Conservation (phyloP, 1,140 invertebrate species). For the Sminthurides bifidus region DNA sequence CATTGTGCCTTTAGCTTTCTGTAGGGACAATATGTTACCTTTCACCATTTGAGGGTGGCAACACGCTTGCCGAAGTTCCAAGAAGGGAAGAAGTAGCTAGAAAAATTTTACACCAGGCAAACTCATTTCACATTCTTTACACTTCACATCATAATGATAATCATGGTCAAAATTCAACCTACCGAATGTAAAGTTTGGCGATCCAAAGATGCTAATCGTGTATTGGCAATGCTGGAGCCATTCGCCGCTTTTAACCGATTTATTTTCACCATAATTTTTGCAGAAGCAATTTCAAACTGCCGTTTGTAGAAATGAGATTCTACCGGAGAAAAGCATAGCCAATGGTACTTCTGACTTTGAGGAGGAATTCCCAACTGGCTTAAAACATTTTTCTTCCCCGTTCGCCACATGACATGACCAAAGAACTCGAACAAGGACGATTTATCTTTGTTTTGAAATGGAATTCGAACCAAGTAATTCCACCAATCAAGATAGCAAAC, state of each 20-base stretch:
- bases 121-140: neutral
- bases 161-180: conserved; percentile 18
- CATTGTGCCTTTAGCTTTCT: conserved; percentile 46
- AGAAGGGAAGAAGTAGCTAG: conserved; percentile 48
- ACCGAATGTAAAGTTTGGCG: conserved; percentile 38
- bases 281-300: conserved; percentile 39
- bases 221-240: conserved; percentile 32
- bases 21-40: conserved; percentile 45
- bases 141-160: neutral
- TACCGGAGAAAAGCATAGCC: conserved; percentile 46
- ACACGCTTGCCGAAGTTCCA: conserved; percentile 57
- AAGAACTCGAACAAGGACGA: conserved; percentile 21
- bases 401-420: conserved; percentile 54
- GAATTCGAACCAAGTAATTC: conserved; percentile 44
- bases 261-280: conserved; percentile 36
- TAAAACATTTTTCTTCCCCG: conserved; percentile 51
- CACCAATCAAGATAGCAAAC: conserved; percentile 46
- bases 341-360: conserved; percentile 41
- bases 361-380: conserved; percentile 42
- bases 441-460: conserved; percentile 37
- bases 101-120: too few species aligned
- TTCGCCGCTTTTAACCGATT: conserved; percentile 26
- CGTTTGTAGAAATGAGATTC: conserved; percentile 49
- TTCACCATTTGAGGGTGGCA: conserved; percentile 55
- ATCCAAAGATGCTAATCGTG: conserved; percentile 39